phyloP scores from a whole-genome alignment of 2,888 invertebrate genomes.

The Caenorhabditis sp. region DNA sequence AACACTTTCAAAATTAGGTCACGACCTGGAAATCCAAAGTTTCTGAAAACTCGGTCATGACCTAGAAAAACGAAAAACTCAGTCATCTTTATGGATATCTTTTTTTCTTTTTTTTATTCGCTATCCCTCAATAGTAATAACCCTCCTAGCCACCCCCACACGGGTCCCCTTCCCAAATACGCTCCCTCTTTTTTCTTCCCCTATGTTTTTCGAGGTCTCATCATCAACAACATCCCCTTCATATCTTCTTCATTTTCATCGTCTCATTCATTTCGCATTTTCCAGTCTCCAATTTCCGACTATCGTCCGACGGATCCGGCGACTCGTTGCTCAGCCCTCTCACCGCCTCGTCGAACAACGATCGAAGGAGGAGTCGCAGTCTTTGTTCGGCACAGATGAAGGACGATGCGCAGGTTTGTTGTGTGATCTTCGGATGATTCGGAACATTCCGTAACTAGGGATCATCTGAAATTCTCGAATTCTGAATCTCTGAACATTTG shows the following conservation, averaged over 20 bases:
- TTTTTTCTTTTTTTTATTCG: conserved; percentile 1
- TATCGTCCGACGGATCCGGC: conserved; percentile 72
- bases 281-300: conserved; percentile 35
- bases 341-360: conserved; percentile 45
- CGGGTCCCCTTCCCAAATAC: neutral
- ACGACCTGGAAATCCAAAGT: too few relatives aligned
- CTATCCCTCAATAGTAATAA: neutral
- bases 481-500: too few relatives aligned
- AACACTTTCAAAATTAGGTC: too few relatives aligned
- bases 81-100: too few relatives aligned
- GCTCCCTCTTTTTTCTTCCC: neutral
- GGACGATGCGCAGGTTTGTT: conserved; percentile 76
- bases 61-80: too few relatives aligned
- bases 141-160: too few relatives aligned
- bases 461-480: too few relatives aligned
- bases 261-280: neutral
- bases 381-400: conserved; percentile 79
- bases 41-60: too few relatives aligned
- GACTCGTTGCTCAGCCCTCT: conserved; percentile 61
- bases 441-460: too few relatives aligned
- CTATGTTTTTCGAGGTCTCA: neutral
- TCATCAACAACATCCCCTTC: neutral
- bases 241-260: neutral
- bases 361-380: conserved; percentile 77
- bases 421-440: too few relatives aligned